Percentiles rank a stretch among this genome's conserved stretches.
These are phyloP conservation scores for Phocides pigmalion DNA, from an alignment of 1,140 invertebrate genomes.

Conservation along the genomic window DNA sequence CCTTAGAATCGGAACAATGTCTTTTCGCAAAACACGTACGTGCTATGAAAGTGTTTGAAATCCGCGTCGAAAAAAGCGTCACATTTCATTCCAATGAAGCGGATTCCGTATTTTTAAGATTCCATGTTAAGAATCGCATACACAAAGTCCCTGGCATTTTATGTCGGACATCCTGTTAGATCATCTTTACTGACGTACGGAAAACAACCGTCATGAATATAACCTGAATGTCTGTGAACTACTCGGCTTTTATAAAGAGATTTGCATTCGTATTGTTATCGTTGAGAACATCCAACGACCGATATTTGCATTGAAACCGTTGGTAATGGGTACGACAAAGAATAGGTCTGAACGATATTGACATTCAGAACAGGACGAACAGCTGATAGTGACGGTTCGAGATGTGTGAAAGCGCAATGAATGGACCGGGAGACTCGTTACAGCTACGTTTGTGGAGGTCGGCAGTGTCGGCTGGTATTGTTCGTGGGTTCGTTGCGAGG, in stretches of 20 bases:
- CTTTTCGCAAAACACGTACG: no score
- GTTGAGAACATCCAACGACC: background rate
- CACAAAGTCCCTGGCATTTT: background rate
- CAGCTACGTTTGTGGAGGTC: constrained; percentile 40
- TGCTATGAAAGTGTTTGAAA: no score
- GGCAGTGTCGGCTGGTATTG: constrained; percentile 41
- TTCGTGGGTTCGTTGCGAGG: constrained; percentile 47
- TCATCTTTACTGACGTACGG: constrained; percentile 5
- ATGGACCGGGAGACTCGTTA: constrained; percentile 31
- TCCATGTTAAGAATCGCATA: background rate
- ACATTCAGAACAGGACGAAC: constrained; percentile 34
- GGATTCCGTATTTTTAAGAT: background rate
- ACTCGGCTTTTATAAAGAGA: background rate
- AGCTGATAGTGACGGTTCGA: constrained; percentile 29
- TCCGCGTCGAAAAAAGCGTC: no score
- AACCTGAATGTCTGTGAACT: constrained; percentile 12
- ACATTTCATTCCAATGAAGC: background rate
- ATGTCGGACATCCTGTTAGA: constrained; percentile 1
- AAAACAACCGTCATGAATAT: background rate
- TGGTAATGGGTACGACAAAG: background rate
- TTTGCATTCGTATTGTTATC: constrained; percentile 22
- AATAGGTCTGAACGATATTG: constrained; percentile 15
- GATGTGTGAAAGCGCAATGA: constrained; percentile 35
- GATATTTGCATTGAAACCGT: constrained; percentile 17
- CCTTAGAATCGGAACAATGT: no score